These are phyloP conservation scores for Apostichopus californicus DNA, from an alignment of 35 echinoderm and acorn worm genomes.

Conservation along the genomic window DNA sequence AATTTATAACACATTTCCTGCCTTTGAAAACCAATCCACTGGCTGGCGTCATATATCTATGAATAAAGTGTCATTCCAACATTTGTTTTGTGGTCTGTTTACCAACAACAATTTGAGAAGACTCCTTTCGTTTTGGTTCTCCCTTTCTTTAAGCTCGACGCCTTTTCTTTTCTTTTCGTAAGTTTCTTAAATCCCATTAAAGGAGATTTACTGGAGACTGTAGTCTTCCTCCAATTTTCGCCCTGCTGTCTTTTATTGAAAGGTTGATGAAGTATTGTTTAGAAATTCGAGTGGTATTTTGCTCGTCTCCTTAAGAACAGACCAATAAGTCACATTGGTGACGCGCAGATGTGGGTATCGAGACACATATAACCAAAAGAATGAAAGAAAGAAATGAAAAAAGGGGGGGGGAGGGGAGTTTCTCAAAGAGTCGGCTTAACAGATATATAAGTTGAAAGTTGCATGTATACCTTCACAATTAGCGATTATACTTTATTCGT, in stretches of 20 bases:
- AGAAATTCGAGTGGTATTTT: conserved; percentile 19
- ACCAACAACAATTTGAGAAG: conserved; percentile 8
- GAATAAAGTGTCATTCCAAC: neutral
- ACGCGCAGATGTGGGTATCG: neutral
- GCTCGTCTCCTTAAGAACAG: conserved; percentile 10
- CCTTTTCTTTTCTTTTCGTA: neutral
- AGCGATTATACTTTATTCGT: no score
- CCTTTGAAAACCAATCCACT: neutral
- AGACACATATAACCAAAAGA: neutral
- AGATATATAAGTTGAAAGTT: no score
- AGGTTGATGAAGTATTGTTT: conserved; percentile 45
- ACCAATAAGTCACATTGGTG: conserved; percentile 41
- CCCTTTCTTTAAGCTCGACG: neutral
- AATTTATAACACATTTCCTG: no score
- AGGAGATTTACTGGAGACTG: conserved; percentile 14
- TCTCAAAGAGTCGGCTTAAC: no score
- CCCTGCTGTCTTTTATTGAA: conserved; percentile 16
- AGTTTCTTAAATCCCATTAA: conserved; percentile 3
- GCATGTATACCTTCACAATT: no score
- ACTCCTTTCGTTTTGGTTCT: neutral
- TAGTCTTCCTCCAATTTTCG: neutral
- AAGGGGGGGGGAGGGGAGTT: no score
- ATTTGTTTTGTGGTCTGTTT: neutral
- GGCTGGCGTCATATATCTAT: neutral
- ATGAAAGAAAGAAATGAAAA: no score